Percentiles rank a stretch among this genome's conserved stretches.
phyloP scores from a whole-genome alignment of 2,113 vertebrate genomes.

The Orthonyx spaldingii region DNA sequence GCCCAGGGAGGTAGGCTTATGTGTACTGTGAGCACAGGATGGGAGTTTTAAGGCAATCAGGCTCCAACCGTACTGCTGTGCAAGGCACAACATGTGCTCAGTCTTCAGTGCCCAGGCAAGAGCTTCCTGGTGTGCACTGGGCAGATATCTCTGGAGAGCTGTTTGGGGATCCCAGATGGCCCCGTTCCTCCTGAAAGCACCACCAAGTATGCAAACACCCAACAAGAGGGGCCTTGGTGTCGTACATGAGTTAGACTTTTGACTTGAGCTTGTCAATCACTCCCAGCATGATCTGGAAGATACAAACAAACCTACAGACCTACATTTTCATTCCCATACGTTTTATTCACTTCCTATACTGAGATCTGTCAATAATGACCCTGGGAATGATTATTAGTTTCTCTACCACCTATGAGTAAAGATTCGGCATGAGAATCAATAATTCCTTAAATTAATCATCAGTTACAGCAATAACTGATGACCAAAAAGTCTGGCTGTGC shows the following conservation, averaged over 20 bases:
- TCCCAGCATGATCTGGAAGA: not conserved
- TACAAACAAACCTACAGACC: not conserved
- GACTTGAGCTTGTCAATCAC: not conserved
- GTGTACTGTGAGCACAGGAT: not conserved
- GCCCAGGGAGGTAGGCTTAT: not conserved
- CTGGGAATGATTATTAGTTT: not conserved
- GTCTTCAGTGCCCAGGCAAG: not conserved
- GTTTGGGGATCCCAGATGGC: not conserved
- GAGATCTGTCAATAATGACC: not conserved
- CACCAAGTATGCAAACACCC: not conserved
- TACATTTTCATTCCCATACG: not conserved
- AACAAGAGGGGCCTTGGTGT: not conserved
- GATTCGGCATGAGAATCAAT: not conserved
- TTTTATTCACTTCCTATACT: not conserved
- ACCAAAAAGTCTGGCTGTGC: not conserved
- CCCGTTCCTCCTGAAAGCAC: not conserved
- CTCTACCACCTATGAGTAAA: not conserved
- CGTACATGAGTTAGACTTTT: not conserved
- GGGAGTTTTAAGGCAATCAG: not conserved
- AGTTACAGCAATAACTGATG: slow-evolving; percentile 17
- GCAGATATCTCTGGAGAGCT: not conserved
- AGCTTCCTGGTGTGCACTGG: not conserved
- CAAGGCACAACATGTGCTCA: rapidly evolving
- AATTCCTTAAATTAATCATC: slow-evolving; percentile 45
- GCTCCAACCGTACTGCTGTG: not conserved